Evolutionary conservation across 2,888 invertebrate species (phyloP), one percentile per base, ranked within the genome.

Genomic region (Cylindroiulus punctatus): DNA sequence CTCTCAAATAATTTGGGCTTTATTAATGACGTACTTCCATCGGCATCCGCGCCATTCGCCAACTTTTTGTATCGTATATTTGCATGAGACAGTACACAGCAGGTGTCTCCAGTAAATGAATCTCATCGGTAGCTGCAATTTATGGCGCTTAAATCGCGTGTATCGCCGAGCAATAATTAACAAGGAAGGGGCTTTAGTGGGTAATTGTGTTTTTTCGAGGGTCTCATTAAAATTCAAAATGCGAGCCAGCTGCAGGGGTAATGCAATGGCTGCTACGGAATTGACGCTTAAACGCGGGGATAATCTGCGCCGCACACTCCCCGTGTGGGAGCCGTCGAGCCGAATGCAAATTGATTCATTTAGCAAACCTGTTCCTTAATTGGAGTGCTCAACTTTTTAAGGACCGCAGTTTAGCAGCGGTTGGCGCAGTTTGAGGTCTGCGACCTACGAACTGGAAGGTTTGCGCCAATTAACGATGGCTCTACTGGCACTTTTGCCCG

Each of bases 131-230:
- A 14, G 47, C 47, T 14, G 47, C 14, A 47, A 47, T 47, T 47
- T 47, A 47, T 47, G 47, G 47, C 47, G 52, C 52, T 52, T 52
- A 52, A 52, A 52, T n/a, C n/a, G n/a, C 52, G 19, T 52, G 52
- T 52, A 52, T 52, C 52, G 52, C n/a, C n/a, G 19, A 5, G 52
- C 52, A 52, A 52, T 52, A 52, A 52, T 52, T 52, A 52, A 52
- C 52, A 52, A n/a, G 52, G 52, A 52, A n/a, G n/a, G n/a, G 52
- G n/a, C 52, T 52, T 52, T n/a, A n/a, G n/a, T 52, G 52, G 52
- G 52, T 52, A 52, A 52, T 52, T 52, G 19, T 4, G 19, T 52
- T 52, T 52, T 52, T 52, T 52, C 19, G 52, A n/a, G 52, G 52
- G 52, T 52, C 47, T 52, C 52, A 52, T 52, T 52, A 52, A 52